These are phyloP conservation scores for Penelope pileata DNA, from an alignment of 2,113 vertebrate genomes.

Conservation along the genomic window DNA sequence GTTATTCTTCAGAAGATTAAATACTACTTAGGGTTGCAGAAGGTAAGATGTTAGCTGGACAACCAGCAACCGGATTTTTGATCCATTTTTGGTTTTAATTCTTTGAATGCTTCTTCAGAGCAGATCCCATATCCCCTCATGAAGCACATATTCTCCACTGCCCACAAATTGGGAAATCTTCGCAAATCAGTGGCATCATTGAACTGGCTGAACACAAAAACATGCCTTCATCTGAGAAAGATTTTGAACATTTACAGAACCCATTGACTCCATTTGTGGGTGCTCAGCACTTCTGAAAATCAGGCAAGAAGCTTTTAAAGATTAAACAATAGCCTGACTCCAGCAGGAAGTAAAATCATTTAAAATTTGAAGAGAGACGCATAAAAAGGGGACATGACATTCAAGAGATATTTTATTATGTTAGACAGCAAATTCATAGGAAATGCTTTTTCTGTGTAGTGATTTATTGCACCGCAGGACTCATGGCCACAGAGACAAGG, in stretches of 20 bases:
- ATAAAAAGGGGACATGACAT: slow-evolving; percentile 55
- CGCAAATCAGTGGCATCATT: not conserved
- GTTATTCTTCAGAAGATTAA: not conserved
- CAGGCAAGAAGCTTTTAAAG: slow-evolving; percentile 32
- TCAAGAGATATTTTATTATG: slow-evolving; percentile 44
- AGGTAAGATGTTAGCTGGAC: not conserved
- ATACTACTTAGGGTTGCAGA: not conserved
- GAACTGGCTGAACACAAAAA: not conserved
- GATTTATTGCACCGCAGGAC: slow-evolving; percentile 27
- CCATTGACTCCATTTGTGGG: not conserved
- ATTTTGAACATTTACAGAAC: not conserved
- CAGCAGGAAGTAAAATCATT: slow-evolving; percentile 40
- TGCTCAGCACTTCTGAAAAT: slow-evolving; percentile 38
- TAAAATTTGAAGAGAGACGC: not conserved
- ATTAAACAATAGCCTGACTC: not conserved
- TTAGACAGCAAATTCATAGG: slow-evolving; percentile 42
- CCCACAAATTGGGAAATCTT: not conserved
- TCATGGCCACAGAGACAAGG: not conserved
- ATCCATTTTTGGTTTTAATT: not conserved
- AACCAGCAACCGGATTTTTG: not conserved
- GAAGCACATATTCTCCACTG: not conserved
- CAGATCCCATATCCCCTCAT: not conserved
- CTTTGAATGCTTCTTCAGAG: not conserved
- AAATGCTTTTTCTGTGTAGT: slow-evolving; percentile 30
- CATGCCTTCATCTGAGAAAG: not conserved